A percentile compares a stretch with the other conserved stretches of the same genome.
These are phyloP conservation scores for Pangasius sanitwongsei DNA, from an alignment of 2,797 vertebrate genomes.

Conservation along the genomic window DNA sequence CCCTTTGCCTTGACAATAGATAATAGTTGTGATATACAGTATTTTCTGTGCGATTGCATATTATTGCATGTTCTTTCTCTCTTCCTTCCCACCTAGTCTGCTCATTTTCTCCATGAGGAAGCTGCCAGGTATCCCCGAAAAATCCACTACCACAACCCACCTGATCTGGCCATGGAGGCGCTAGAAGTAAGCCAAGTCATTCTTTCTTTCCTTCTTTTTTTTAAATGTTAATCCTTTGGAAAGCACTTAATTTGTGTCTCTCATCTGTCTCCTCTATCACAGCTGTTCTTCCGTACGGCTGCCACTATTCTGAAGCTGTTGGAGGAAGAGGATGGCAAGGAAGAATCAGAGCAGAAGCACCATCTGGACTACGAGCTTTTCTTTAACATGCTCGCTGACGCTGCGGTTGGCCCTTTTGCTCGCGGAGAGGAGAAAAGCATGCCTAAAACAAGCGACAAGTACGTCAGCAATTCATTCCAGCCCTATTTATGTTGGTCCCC, in stretches of 20 bases:
- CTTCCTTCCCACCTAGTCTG: constrained; percentile 69
- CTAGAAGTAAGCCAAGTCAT: constrained; percentile 85
- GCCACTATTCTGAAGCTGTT: constrained; percentile 95
- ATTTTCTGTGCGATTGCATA: not conserved
- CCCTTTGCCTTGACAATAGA: not conserved
- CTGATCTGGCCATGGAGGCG: constrained; percentile 96
- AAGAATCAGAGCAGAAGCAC: constrained; percentile 74
- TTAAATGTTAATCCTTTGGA: not conserved
- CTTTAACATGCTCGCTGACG: constrained; percentile 88
- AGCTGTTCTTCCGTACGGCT: constrained; percentile 94
- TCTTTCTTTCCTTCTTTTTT: not conserved
- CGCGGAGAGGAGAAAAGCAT: constrained; percentile 95
- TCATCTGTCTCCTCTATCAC: constrained; percentile 19
- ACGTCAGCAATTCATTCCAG: constrained; percentile 60
- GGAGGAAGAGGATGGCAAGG: constrained; percentile 67
- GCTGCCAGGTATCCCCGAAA: constrained; percentile 96
- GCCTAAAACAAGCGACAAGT: constrained; percentile 90
- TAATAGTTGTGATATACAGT: not conserved
- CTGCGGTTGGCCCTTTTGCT: constrained; percentile 91
- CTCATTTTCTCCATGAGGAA: constrained; percentile 92
- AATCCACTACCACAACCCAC: constrained; percentile 98
- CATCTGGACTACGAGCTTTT: constrained; percentile 85
- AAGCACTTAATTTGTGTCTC: not conserved
- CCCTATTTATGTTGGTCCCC: not conserved
- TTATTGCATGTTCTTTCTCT: not conserved